These are phyloP conservation scores for Adoxophyes honmai DNA, from an alignment of 1,140 invertebrate species.

Conservation along the genomic window DNA sequence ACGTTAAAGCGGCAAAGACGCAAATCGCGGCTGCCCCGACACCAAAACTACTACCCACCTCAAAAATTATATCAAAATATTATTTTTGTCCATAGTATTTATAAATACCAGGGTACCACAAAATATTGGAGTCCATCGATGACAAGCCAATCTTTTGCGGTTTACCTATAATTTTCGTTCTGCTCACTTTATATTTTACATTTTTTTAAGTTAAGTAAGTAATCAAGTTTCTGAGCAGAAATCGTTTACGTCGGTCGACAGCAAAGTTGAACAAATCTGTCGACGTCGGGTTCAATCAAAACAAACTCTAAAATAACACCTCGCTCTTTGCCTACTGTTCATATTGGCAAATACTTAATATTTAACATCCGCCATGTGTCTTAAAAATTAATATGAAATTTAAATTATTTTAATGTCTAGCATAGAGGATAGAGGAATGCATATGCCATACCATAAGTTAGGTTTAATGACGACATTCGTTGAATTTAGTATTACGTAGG, in stretches of 20 bases:
- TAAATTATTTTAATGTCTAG: background rate
- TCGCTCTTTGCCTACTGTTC: conserved; percentile 33
- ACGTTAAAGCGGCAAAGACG: too few species aligned
- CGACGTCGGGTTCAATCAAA: background rate
- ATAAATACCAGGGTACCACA: background rate
- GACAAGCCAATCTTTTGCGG: too few species aligned
- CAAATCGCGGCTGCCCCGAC: background rate
- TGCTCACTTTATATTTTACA: background rate
- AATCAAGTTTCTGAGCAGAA: conserved; percentile 9
- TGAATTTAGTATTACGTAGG: too few species aligned
- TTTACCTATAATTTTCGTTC: background rate
- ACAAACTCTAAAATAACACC: conserved; percentile 17
- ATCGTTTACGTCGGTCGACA: background rate
- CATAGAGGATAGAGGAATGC: background rate
- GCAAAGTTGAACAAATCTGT: background rate
- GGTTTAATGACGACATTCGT: too few species aligned
- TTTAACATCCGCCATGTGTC: conserved; percentile 18
- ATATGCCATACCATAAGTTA: too few species aligned
- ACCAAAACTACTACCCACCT: background rate
- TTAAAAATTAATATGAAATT: background rate
- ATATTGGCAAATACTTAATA: conserved; percentile 47
- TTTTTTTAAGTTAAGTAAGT: background rate
- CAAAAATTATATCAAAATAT: conserved; percentile 11
- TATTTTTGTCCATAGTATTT: background rate
- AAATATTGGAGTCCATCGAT: too few species aligned